Base-by-base conservation (phyloP, 2,113 vertebrate species). In the Ophiodon elongatus region DNA sequence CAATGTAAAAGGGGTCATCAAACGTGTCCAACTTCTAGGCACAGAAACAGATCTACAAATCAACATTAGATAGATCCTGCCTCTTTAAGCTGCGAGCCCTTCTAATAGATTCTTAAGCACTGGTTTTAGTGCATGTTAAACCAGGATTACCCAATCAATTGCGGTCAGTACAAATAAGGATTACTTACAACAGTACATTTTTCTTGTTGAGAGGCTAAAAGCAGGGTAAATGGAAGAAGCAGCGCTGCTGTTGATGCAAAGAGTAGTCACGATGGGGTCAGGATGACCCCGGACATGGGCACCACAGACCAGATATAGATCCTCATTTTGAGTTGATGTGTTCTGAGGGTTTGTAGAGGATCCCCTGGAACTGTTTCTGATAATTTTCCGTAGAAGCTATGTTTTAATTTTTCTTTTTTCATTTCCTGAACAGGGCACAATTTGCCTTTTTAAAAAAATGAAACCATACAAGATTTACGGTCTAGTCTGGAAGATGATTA, bases 161-260 rank as follows among this genome's bases (percentile, higher is more conserved):
- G 96, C 95, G 94, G 93, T 92, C 93, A 94, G 95, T 93, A 93
- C 95, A 96, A 96, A 96, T 95, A 96, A 95, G 95, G 95, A 96
- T 96, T 96, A 96, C 95, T 96, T 96, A 96, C 96, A 96, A 96
- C 95, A 96, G 93, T 96, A 95, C 93, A 96, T 96, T 96, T 95
- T 95, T 96, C 96, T 94, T 94, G 91, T 94, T 90, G 89, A 92
- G 83, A 90, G 90, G 89, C 92, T 95, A 95, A 95, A 96, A 95
- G 94, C 93, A 88, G 91, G 90, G 68, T 78, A 91, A 95, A 94
- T 91, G 91, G 86, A 94, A 80, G 87, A 83, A 85, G 84, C 80
- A 76, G 76, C 68, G 56, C 82, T 74, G 84, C 63, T 85, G 90
- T 79, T 84, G 92, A 93, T 92, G 91, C 47, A 76, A 83, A 74